Base-by-base conservation (phyloP, 2,888 invertebrate genomes). In the Danaus chrysippus region DNA sequence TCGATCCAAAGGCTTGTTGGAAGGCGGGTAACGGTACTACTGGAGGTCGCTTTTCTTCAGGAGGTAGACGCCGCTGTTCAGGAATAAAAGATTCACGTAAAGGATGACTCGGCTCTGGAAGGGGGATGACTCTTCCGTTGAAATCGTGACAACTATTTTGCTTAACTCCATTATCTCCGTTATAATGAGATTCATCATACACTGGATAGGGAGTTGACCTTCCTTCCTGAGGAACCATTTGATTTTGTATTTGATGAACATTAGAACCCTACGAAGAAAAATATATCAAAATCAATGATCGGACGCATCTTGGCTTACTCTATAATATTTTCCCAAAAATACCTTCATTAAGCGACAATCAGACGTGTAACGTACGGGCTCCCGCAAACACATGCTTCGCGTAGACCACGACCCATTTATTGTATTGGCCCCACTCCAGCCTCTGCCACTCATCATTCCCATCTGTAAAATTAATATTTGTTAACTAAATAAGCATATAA, bases 1-100 rank as follows among this genome's bases (percentile, higher is more conserved):
- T 96, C 41, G 96, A 95, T 34, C 96, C 96, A 79, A 96, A 96
- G 0, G 96, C 96, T 85, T 96, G 96, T 78, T 96, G 95, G 78
- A 96, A 96, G 54, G 95, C 96, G 8, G 96, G 96, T 64, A 96
- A 81, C 8, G 95, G 95, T 61, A 93, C 90, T n/a, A 89, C 77
- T 1, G 88, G 87, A 23, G 87, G 87, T 17, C 83, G 81, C 66
- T 85, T 85, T 65, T 86, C 86, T 65, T 81, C 80, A 0, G 83
- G 83, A 13, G 87, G 86, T 1, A 81, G 73, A 13, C 76, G 78
- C 42, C 76, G 77, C 19, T 79, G 77, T 66, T 84, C 82, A 3
- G 73, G 63, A 53, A 72, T 72, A 60, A 75, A 71, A 10, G 78
- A 77, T 10, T 84, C 85, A 23, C 79, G 78, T 15, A 59, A 61